Evolutionary conservation across 2,888 invertebrate species (phyloP), one percentile per base, ranked within the genome.

Genomic region (Clitarchus hookeri): DNA sequence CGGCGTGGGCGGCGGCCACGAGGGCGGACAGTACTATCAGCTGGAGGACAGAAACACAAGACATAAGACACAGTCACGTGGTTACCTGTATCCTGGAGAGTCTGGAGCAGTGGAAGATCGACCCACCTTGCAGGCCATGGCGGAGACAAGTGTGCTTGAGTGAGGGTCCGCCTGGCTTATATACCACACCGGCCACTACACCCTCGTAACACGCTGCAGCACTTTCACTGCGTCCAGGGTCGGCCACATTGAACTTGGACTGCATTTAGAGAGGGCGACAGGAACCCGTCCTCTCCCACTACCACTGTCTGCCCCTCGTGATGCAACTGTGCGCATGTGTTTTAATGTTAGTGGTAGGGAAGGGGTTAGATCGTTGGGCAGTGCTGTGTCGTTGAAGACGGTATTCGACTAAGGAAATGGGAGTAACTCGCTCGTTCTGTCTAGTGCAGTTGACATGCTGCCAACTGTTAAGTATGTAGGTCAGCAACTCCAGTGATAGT

Each of bases 1-100:
- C 88, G 48, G 88, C 88, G 84, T 84, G 79, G 84, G 88, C 88
- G 44, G 85, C 87, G 85, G 88, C 88, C 85, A 87, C 85, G 84
- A 88, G 77, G 86, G 88, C 87, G 86, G 87, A 84, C 83, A 88
- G 86, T 79, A 86, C 85, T 85, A 87, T 54, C 6, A 88, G 84
- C 88, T 87, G 86, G 6, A 85, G 48, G 23, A 65, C 8, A 65
- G 23, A 23, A 23, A 65, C 23, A 65, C 23, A 65, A 1, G n/a
- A n/a, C 65, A 65, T 65, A 19, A 65, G 65, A 8, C n/a, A 19
- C 65, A n/a, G 65, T 65, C 65, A 65, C 65, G 65, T 65, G n/a
- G 65, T 65, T n/a, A 65, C 23, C 23, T n/a, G 65, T 6, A 65
- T 6, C 8, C 13, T n/a, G n/a, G 65, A 65, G 19, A 8, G 65